These are phyloP conservation scores for Hyppa rectilinea DNA, from an alignment of 2,888 invertebrate genomes.

Conservation along the genomic window DNA sequence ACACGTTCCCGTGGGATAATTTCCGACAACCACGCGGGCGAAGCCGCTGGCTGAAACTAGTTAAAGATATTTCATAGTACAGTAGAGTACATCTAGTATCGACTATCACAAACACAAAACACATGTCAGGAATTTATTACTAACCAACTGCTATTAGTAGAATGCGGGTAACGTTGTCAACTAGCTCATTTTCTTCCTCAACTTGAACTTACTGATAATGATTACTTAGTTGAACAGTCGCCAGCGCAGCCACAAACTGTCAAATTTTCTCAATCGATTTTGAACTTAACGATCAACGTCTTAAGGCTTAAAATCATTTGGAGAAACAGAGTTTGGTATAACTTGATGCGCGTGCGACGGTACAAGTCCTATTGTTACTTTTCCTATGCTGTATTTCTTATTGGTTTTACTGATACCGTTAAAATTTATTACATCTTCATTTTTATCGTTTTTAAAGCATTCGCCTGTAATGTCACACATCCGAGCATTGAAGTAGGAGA, in stretches of 20 bases:
- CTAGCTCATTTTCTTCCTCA: neutral
- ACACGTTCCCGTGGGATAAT: no score
- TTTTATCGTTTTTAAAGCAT: neutral
- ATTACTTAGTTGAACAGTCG: no score
- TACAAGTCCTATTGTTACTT: neutral
- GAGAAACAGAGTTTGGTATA: no score
- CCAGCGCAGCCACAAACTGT: no score
- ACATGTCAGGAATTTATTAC: conserved; percentile 49
- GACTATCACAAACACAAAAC: conserved; percentile 33
- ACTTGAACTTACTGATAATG: conserved; percentile 42
- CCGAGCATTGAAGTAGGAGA: no score
- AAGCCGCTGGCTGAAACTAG: no score
- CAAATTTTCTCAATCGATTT: no score
- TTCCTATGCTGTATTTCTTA: neutral
- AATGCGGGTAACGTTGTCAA: conserved; percentile 38
- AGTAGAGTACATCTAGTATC: neutral
- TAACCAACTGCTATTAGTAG: conserved; percentile 25
- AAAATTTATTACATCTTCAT: neutral
- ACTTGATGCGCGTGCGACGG: no score
- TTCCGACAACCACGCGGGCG: no score
- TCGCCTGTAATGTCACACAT: no score
- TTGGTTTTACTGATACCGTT: neutral
- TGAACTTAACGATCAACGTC: no score
- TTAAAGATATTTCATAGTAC: neutral
- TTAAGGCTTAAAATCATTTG: no score